phyloP scores from a whole-genome alignment of 2,888 invertebrate genomes.

The Eugnorisma glareosa region DNA sequence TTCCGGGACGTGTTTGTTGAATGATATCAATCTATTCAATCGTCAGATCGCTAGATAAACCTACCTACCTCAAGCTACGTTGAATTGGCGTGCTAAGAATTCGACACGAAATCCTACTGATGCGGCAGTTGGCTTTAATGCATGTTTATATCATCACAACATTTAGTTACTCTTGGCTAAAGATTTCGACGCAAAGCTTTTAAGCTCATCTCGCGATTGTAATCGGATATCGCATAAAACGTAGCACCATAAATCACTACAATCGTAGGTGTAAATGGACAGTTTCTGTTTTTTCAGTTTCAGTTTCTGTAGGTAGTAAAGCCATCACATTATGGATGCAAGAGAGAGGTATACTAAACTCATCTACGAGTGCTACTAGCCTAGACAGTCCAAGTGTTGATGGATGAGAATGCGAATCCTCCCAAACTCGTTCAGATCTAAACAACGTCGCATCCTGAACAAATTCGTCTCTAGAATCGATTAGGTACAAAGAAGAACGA shows the following conservation, averaged over 20 bases:
- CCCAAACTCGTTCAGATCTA: background rate
- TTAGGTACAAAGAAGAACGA: background rate
- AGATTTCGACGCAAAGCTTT: background rate
- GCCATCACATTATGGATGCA: background rate
- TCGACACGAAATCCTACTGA: background rate
- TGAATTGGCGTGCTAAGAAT: background rate
- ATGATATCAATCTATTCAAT: slow-evolving; percentile 1
- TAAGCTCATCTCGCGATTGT: background rate
- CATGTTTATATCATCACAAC: background rate
- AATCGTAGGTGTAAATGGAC: background rate
- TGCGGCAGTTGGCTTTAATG: background rate
- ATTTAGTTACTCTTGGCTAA: background rate
- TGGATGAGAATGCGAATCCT: background rate
- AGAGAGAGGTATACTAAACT: background rate
- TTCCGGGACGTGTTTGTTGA: slow-evolving; percentile 9
- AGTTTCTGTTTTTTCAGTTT: too few species aligned
- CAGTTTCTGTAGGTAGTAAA: background rate
- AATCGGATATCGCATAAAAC: slow-evolving; percentile 12
- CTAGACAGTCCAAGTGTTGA: background rate
- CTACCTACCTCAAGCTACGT: background rate
- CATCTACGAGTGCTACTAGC: background rate
- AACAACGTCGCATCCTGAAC: background rate
- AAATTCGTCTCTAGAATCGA: background rate
- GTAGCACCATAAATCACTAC: background rate
- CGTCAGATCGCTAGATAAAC: background rate